phyloP scores from a whole-genome alignment of 2,797 vertebrate species.

The Psittacula derbiana region DNA sequence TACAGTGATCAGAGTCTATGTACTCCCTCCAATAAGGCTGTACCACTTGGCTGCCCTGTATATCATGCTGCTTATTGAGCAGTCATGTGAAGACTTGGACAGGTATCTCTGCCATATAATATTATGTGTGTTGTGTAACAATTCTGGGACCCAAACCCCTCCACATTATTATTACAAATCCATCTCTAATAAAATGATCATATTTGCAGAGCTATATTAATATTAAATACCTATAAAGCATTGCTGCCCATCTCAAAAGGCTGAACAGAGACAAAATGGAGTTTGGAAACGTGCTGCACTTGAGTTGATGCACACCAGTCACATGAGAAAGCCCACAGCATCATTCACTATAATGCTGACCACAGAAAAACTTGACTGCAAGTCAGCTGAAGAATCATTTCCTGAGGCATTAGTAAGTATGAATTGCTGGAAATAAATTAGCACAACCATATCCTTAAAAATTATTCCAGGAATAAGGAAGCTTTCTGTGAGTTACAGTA shows the following conservation, averaged over 20 bases:
- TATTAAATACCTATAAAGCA: background rate
- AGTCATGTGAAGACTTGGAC: background rate
- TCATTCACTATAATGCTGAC: background rate
- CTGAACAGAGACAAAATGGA: background rate
- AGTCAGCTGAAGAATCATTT: background rate
- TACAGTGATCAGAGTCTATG: background rate
- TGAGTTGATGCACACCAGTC: background rate
- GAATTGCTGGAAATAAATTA: background rate
- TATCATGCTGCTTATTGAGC: background rate
- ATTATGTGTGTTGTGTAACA: no score
- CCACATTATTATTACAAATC: background rate
- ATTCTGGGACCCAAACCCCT: background rate
- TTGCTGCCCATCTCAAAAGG: background rate
- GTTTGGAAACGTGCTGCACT: background rate
- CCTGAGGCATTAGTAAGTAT: background rate
- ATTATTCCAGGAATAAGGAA: background rate
- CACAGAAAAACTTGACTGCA: background rate
- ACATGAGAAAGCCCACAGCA: background rate
- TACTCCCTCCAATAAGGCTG: rapidly evolving
- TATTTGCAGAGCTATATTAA: background rate
- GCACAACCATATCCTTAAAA: background rate
- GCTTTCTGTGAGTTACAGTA: background rate
- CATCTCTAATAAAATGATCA: background rate
- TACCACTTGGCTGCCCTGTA: no score
- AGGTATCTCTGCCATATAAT: background rate